A percentile compares a stretch with the other conserved stretches of the same genome.
Evolutionary conservation across 2,888 invertebrate genomes (phyloP).

Genomic region (Lathronympha strigana): DNA sequence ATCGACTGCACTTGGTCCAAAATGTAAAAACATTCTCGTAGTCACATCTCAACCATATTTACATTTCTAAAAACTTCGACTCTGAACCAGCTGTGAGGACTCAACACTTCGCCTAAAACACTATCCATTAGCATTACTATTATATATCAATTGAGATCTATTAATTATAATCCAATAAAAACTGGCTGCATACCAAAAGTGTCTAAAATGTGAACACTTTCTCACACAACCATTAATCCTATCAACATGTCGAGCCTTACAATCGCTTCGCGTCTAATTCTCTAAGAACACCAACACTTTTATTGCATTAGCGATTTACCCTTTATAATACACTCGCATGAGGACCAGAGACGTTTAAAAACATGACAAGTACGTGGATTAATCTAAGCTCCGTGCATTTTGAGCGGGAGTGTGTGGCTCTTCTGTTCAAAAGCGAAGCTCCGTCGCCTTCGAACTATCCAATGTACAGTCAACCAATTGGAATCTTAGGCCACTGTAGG

Average conservation of each 20-base stretch:
- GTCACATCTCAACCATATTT: conserved; percentile 29
- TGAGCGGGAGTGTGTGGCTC: too few relatives aligned
- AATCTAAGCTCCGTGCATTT: background rate
- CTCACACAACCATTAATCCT: conserved; percentile 40
- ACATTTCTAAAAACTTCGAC: conserved; percentile 25
- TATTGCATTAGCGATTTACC: conserved; percentile 24
- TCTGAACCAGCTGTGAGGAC: conserved; percentile 37
- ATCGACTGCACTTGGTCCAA: conserved; percentile 80
- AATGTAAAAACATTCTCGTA: conserved; percentile 53
- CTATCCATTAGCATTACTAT: conserved; percentile 22
- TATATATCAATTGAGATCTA: conserved; percentile 29
- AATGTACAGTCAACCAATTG: too few relatives aligned
- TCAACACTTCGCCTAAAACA: conserved; percentile 16
- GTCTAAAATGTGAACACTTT: conserved; percentile 40
- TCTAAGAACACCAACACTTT: conserved; percentile 20
- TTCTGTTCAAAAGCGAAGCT: too few relatives aligned
- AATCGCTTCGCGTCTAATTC: conserved; percentile 20
- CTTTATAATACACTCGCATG: background rate
- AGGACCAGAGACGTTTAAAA: background rate
- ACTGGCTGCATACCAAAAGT: conserved; percentile 35
- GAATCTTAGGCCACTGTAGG: too few relatives aligned
- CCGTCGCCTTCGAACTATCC: too few relatives aligned
- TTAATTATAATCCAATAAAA: conserved; percentile 23
- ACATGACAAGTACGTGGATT: background rate
- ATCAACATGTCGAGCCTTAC: conserved; percentile 34